A percentile compares a stretch with the other conserved stretches of the same genome.
phyloP scores from a whole-genome alignment of 2,888 invertebrate genomes.

The Eristalis arbustorum region DNA sequence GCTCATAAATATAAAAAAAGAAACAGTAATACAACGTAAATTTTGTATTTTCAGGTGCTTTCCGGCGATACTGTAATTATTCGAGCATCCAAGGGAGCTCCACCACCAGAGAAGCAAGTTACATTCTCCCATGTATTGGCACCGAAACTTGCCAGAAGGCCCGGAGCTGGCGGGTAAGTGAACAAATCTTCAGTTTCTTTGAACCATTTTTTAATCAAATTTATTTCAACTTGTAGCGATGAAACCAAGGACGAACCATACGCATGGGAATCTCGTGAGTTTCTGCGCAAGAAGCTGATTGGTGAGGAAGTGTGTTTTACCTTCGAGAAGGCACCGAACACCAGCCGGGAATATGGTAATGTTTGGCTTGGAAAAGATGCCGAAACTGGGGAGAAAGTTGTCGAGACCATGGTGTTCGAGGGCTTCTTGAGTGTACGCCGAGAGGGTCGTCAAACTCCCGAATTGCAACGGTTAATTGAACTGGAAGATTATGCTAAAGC shows the following conservation, averaged over 20 bases:
- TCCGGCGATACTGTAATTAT: slow-evolving; percentile 98
- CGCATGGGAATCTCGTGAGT: slow-evolving; percentile 99
- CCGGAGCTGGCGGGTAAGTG: slow-evolving; percentile 80
- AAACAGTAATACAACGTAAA: background rate
- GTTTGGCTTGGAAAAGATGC: slow-evolving; percentile 92
- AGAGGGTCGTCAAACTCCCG: slow-evolving; percentile 85
- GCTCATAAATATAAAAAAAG: background rate
- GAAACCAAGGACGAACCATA: slow-evolving; percentile 94
- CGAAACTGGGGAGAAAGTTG: slow-evolving; percentile 90
- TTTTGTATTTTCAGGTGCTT: slow-evolving; percentile 86
- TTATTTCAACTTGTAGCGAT: slow-evolving; percentile 81
- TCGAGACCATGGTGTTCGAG: slow-evolving; percentile 92
- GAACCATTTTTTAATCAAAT: slow-evolving; percentile 7
- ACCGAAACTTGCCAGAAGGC: slow-evolving; percentile 92
- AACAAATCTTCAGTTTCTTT: background rate
- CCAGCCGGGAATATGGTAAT: slow-evolving; percentile 92
- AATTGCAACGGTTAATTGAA: slow-evolving; percentile 87
- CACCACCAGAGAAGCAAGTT: slow-evolving; percentile 95
- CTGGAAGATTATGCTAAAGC: slow-evolving; percentile 94
- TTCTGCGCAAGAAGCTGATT: slow-evolving; percentile 93
- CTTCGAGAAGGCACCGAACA: slow-evolving; percentile 90
- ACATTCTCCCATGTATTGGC: slow-evolving; percentile 95
- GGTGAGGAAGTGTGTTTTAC: slow-evolving; percentile 94
- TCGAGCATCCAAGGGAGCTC: slow-evolving; percentile 90
- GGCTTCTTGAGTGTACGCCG: slow-evolving; percentile 92